Evolutionary conservation across 2,113 vertebrate species (phyloP), one percentile per base, ranked within the genome.

Genomic region (Eclectus roratus): DNA sequence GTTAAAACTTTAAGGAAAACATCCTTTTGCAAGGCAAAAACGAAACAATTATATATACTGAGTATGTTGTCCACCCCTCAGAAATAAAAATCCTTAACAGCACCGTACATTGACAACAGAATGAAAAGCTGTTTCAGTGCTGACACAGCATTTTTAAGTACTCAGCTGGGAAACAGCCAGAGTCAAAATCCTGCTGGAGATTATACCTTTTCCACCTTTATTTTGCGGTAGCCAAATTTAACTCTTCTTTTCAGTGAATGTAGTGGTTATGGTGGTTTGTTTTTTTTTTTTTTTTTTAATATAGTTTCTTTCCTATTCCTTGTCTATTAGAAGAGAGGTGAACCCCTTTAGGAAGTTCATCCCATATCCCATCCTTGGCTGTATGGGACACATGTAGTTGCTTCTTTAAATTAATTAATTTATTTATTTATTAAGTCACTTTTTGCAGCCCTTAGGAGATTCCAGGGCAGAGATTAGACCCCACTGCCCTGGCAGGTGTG

Each of bases 361-460:
- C 41, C n/a, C 7, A 1, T 63, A 37, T 41, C 41, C 37, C 4
- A 1, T 63, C 11, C 6, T 0, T 31, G 39, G 29, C 13, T 43
- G 0, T 0, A 10, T n/a, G 44, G 43, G n/a, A 47, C 1, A 5
- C 4, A 3, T 2, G 5, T 6, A 25, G 5, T 33, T 72, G 9
- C 1, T 2, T 11, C 43, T 25, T 13, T 14, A n/a, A n/a, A 4
- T 28, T 4, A 20, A 3, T 15, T 8, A 7, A 46, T 14, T 37
- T 13, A 7, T 19, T 37, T 11, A 11, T 23, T 25, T 16, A 20
- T 53, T 1, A 39, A 61, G 17, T 41, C 53, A 19, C 7, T 8
- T 86, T 69, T 63, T 28, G 3, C 13, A 70, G 41, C 28, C 19
- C 21, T 66, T 28, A 8, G 19, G 71, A 55, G 15, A 29, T 74